These are phyloP conservation scores for Typhlichthys eigenmanni DNA, from an alignment of 2,797 vertebrate species.

Conservation along the genomic window DNA sequence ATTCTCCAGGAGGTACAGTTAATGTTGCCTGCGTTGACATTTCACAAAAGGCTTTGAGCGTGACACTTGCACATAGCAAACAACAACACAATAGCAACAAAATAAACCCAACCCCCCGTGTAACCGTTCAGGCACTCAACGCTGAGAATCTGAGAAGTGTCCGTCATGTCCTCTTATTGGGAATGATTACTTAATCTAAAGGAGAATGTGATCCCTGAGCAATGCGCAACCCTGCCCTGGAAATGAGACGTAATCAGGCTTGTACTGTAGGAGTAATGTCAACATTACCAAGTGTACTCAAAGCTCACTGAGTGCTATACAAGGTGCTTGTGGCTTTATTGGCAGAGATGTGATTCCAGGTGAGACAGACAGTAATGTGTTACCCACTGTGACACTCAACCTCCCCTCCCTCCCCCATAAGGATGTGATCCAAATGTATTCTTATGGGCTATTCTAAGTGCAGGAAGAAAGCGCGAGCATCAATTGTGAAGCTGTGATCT, in stretches of 20 bases:
- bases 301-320: not conserved
- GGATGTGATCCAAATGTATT: too few species aligned
- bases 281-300: not conserved
- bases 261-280: not conserved
- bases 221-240: not conserved
- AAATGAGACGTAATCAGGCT: conserved; percentile 16
- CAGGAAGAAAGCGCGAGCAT: not conserved
- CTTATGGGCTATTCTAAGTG: not conserved
- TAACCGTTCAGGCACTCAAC: conserved; percentile 1
- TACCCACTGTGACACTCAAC: not conserved
- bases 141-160: conserved; percentile 23
- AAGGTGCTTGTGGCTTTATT: not conserved
- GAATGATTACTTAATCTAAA: conserved; percentile 33
- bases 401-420: too few species aligned
- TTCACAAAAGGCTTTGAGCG: conserved; percentile 4
- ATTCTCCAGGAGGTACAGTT: conserved; percentile 34
- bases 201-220: not conserved
- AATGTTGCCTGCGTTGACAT: conserved; percentile 22
- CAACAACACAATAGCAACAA: not conserved
- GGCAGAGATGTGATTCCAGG: not conserved
- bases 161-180: conserved; percentile 32
- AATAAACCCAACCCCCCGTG: not conserved
- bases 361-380: not conserved
- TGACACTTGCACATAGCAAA: conserved; percentile 3
- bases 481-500: not conserved